phyloP scores from a whole-genome alignment of 2,113 vertebrate species.

The Mus spicilegus region DNA sequence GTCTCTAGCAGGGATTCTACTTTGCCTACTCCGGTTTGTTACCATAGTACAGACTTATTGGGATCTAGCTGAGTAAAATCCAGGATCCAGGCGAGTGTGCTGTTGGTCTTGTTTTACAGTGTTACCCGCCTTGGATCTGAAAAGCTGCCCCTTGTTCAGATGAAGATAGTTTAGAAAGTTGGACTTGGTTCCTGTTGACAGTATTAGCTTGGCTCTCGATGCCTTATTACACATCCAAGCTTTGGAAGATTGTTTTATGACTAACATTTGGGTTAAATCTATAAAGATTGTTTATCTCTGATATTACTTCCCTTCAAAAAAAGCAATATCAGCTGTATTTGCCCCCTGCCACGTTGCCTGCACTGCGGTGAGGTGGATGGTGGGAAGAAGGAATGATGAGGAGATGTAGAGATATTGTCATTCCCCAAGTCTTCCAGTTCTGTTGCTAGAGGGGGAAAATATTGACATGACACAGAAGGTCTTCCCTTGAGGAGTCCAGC shows the following conservation, averaged over 20 bases:
- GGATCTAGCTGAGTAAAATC: background rate
- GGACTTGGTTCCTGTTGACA: conserved; percentile 71
- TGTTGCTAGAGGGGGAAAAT: conserved; percentile 15
- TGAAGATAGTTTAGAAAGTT: conserved; percentile 57
- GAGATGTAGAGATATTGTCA: conserved; percentile 48
- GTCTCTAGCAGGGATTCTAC: background rate
- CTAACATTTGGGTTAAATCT: conserved; percentile 73
- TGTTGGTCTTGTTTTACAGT: conserved; percentile 19
- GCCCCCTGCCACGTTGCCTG: conserved; percentile 34
- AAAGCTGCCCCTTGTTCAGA: conserved; percentile 46
- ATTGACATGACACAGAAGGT: conserved; percentile 59
- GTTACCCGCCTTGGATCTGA: background rate
- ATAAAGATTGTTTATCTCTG: conserved; percentile 72
- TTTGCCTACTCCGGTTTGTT: background rate
- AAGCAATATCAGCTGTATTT: conserved; percentile 39
- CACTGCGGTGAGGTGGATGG: background rate
- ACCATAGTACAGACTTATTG: background rate
- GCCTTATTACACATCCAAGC: conserved; percentile 68
- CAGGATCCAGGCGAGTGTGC: background rate
- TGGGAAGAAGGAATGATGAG: conserved; percentile 41
- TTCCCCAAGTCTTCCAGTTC: background rate
- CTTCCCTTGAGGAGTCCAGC: conserved; percentile 55
- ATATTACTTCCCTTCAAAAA: conserved; percentile 60
- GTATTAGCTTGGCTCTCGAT: conserved; percentile 63
- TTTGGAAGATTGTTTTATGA: conserved; percentile 68